Evolutionary conservation across 2,797 vertebrate genomes (phyloP).

Genomic region (Thalassophryne amazonica): DNA sequence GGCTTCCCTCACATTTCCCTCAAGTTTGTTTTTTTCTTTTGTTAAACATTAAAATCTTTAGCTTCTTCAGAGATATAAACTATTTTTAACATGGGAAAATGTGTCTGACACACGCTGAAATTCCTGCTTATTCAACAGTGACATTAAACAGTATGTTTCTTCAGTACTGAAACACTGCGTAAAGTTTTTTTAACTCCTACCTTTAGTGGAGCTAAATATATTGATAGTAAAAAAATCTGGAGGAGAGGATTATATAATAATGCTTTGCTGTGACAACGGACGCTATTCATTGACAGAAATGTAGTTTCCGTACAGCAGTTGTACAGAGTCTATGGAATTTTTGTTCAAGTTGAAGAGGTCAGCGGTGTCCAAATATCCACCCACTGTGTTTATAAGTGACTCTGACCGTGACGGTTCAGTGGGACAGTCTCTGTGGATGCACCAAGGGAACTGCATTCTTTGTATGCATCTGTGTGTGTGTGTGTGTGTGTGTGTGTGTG

Average conservation of each 20-base stretch:
- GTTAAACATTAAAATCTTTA: too few relatives aligned
- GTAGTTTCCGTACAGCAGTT: constrained; percentile 31
- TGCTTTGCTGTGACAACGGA: not conserved
- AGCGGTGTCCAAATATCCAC: constrained; percentile 54
- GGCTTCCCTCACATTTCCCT: too few relatives aligned
- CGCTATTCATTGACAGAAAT: constrained; percentile 20
- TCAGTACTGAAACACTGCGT: constrained; percentile 8
- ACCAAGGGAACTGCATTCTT: constrained; percentile 15
- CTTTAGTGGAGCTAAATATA: not conserved
- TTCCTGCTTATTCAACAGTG: not conserved
- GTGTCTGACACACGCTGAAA: too few relatives aligned
- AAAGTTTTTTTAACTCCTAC: not conserved
- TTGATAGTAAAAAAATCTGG: not conserved
- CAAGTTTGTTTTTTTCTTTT: too few relatives aligned
- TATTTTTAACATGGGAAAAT: too few relatives aligned
- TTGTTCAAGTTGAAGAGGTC: constrained; percentile 37
- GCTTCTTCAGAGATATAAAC: too few relatives aligned
- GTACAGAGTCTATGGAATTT: constrained; percentile 29
- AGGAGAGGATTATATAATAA: not conserved
- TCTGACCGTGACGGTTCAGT: constrained; percentile 38
- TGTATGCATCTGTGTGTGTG: not conserved
- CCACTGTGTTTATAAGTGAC: constrained; percentile 55
- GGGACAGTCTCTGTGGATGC: constrained; percentile 22
- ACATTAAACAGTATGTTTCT: constrained; percentile 1
- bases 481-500: not conserved